Percentiles rank a stretch among this genome's conserved stretches.
phyloP scores from a whole-genome alignment of 2,797 vertebrate genomes.

The Pangasius sanitwongsei region DNA sequence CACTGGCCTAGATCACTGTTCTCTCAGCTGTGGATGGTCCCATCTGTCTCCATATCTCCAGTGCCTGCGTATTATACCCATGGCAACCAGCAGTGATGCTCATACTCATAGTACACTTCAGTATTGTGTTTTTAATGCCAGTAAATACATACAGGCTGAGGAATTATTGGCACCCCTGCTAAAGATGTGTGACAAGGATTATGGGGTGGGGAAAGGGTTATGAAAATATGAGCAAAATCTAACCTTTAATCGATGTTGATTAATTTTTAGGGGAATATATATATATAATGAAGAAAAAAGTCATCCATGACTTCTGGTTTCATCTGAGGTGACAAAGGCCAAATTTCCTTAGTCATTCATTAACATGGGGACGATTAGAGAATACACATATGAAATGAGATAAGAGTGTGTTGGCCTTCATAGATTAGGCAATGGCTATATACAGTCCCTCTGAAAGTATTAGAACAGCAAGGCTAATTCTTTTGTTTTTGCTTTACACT shows the following conservation, averaged over 20 bases:
- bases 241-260: neutral
- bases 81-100: conserved; percentile 5
- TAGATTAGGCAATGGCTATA: neutral
- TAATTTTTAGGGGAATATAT: neutral
- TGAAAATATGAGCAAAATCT: neutral
- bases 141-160: neutral
- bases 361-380: neutral
- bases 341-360: neutral
- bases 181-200: neutral
- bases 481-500: neutral
- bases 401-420: neutral
- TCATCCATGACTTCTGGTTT: neutral
- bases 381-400: neutral
- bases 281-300: neutral
- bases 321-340: too few relatives aligned
- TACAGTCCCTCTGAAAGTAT: neutral
- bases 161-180: neutral
- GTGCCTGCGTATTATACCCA: neutral
- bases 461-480: neutral
- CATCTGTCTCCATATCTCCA: conserved; percentile 26
- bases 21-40: conserved; percentile 1
- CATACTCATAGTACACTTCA: neutral
- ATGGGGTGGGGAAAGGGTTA: neutral
- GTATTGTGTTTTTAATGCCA: neutral
- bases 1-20: conserved; percentile 22